Evolutionary conservation across 2,888 invertebrate species (phyloP), one percentile per base, ranked within the genome.

Genomic region (Rhogogaster chlorosoma): DNA sequence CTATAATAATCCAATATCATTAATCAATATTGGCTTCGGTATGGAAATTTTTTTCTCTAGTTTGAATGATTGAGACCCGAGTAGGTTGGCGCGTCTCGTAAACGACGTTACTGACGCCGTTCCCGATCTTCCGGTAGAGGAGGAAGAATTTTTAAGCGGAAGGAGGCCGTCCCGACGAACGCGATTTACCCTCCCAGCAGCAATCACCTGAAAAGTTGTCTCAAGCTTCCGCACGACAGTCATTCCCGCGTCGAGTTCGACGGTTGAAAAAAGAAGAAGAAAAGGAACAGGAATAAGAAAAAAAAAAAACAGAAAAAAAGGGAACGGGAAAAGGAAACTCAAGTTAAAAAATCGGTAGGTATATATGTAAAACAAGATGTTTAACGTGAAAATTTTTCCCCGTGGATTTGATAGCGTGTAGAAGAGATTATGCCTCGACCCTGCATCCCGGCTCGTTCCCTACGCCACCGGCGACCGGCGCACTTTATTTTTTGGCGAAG

Each of bases 351-450:
- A 73, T 42, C 38, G 42, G 42, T 42, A n/a, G 38, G n/a, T 73
- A 12, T 73, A 70, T n/a, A 18, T 29, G 38, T 38, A 42, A 88
- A 87, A 90, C 90, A 90, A 91, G 90, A 90, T 89, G 88, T 88
- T 88, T 64, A 42, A 67, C 64, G 82, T 38, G 82, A 36, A 42
- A n/a, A 64, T 61, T 83, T 83, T 61, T 22, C 57, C 57, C 12
- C 61, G 29, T 38, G 26, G 61, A 18, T 49, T 84, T 53, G n/a
- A 45, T 49, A 49, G 29, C 45, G 45, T 53, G n/a, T 53, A 29
- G 15, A 18, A 42, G 42, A 38, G 73, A 73, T 29, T 77, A 42
- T 49, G 29, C 29, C 77, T 77, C 61, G 38, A 80, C 83, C 67
- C 67, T 73, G 71, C 71, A 83, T 67, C 67, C 38, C 67, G 42